phyloP scores from a whole-genome alignment of 1,140 invertebrate species.

The Neuroterus valhalla region DNA sequence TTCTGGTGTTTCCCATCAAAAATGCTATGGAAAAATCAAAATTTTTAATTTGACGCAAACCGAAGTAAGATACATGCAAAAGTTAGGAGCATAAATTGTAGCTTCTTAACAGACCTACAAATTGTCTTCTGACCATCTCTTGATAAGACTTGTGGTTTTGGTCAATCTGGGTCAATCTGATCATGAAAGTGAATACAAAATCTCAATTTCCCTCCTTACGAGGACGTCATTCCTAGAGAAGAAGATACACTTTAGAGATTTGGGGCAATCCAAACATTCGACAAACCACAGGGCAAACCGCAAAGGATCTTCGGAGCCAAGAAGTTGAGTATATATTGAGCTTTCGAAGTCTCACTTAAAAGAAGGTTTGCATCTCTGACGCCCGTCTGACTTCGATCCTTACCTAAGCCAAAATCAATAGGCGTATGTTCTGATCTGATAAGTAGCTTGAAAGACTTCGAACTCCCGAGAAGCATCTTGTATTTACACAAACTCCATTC shows the following conservation, averaged over 20 bases:
- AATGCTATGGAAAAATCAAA: no score
- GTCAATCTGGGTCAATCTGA: neutral
- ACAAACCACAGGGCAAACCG: constrained; percentile 18
- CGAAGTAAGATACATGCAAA: no score
- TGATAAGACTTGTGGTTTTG: no score
- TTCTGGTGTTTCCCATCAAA: no score
- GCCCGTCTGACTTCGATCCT: neutral
- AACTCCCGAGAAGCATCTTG: neutral
- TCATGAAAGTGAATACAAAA: neutral
- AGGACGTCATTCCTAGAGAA: no score
- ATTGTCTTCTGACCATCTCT: no score
- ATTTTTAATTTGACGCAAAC: no score
- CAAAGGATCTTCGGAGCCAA: neutral
- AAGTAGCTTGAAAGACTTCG: constrained; percentile 12
- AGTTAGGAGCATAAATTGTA: no score
- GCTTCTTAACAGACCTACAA: no score
- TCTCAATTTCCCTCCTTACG: neutral
- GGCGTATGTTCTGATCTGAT: constrained; percentile 6
- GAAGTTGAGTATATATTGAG: neutral
- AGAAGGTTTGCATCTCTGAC: constrained; percentile 18
- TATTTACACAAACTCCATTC: neutral
- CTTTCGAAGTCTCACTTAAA: constrained; percentile 7
- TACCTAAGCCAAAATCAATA: constrained; percentile 24
- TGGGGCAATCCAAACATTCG: constrained; percentile 4
- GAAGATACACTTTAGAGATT: neutral